Conservation (phyloP, 2,888 invertebrate species). For the Scelioninae gen. 1 region DNA sequence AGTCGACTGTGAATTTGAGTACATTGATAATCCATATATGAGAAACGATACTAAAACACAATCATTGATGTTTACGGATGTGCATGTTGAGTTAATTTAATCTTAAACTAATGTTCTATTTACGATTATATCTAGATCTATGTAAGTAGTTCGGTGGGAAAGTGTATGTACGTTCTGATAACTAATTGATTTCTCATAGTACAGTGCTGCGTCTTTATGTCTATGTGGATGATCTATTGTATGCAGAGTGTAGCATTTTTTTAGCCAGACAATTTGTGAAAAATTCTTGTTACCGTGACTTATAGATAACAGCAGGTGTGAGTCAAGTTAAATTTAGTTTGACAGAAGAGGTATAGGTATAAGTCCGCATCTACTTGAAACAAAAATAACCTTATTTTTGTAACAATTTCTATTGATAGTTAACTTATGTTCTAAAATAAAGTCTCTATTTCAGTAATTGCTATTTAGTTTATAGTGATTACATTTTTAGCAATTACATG, state of each 20-base stretch:
- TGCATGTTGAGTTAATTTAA: slow-evolving; percentile 60
- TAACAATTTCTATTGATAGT: too few relatives aligned
- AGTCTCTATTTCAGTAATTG: too few relatives aligned
- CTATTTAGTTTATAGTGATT: too few relatives aligned
- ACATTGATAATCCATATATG: slow-evolving; percentile 47
- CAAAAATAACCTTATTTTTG: too few relatives aligned
- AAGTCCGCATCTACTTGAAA: too few relatives aligned
- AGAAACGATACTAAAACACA: slow-evolving; percentile 36
- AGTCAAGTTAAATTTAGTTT: slow-evolving; percentile 2
- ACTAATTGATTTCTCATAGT: slow-evolving; percentile 51
- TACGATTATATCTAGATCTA: slow-evolving; percentile 52
- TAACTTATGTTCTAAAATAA: too few relatives aligned
- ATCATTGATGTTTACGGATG: slow-evolving; percentile 52
- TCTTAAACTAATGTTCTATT: slow-evolving; percentile 45
- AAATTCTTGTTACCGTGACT: slow-evolving; percentile 23
- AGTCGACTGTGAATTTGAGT: slow-evolving; percentile 19
- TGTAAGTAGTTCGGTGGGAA: slow-evolving; percentile 57
- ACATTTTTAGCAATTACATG: too few relatives aligned
- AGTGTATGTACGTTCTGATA: slow-evolving; percentile 40
- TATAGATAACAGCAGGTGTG: slow-evolving; percentile 20
- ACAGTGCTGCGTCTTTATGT: slow-evolving; percentile 60
- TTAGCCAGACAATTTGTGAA: slow-evolving; percentile 25
- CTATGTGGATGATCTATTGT: slow-evolving; percentile 50
- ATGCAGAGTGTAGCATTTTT: slow-evolving; percentile 39
- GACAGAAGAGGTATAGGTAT: background rate